phyloP scores from a whole-genome alignment of 2,797 vertebrate genomes.

The Potorous gilbertii region DNA sequence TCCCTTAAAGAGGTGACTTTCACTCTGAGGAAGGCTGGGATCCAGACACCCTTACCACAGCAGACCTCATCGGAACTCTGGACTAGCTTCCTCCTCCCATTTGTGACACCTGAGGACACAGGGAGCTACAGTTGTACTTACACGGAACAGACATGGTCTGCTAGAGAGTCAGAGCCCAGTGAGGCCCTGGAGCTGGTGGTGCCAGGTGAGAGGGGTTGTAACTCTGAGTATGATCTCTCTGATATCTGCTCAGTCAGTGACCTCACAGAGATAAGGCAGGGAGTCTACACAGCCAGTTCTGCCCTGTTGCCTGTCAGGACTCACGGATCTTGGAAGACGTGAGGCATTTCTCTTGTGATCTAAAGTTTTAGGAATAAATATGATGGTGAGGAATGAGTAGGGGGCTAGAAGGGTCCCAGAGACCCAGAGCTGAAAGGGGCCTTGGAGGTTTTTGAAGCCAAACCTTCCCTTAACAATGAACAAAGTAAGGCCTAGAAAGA shows the following conservation, averaged over 20 bases:
- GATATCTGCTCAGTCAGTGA: background rate
- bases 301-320: background rate
- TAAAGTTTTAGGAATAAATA: background rate
- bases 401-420: background rate
- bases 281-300: background rate
- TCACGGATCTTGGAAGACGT: background rate
- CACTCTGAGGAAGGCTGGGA: background rate
- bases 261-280: background rate
- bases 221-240: background rate
- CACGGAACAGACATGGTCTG: rapidly evolving
- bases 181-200: background rate
- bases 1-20: background rate
- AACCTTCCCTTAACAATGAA: too few species aligned
- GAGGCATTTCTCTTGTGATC: background rate
- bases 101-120: background rate
- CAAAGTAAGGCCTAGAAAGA: too few species aligned
- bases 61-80: background rate
- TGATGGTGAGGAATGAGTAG: background rate
- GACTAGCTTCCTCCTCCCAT: background rate
- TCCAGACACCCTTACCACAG: background rate
- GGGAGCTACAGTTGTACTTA: background rate
- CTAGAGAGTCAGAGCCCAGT: background rate
- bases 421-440: too few species aligned
- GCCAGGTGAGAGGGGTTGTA: background rate
- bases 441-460: too few species aligned